Evolutionary conservation across 2,113 vertebrate species (phyloP).

Genomic region (Xenus cinereus): DNA sequence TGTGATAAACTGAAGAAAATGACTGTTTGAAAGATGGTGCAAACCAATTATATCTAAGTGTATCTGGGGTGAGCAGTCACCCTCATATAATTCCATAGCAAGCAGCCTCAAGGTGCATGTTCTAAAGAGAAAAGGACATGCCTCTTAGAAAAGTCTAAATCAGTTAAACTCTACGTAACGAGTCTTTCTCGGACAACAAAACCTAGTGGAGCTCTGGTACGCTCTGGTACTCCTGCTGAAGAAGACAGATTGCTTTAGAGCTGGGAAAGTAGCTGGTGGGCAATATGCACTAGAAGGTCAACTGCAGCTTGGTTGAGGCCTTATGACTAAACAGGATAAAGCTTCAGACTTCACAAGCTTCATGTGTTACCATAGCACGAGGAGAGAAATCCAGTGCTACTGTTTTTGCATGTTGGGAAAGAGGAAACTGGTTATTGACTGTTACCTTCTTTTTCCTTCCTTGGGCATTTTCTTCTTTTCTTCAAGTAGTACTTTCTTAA

Average conservation of each 20-base stretch:
- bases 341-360: not conserved
- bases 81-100: not conserved
- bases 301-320: not conserved
- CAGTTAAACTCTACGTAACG: not conserved
- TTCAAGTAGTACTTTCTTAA: not conserved
- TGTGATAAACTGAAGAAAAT: not conserved
- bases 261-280: not conserved
- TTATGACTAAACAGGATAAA: not conserved
- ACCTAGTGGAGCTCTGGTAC: not conserved
- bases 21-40: not conserved
- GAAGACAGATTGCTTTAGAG: not conserved
- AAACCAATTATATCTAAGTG: not conserved
- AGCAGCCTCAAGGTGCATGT: not conserved
- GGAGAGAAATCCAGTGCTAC: not conserved
- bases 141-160: not conserved
- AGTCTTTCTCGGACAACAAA: not conserved
- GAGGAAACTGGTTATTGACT: not conserved
- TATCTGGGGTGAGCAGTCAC: not conserved
- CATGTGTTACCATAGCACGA: not conserved
- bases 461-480: not conserved
- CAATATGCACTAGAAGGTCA: not conserved
- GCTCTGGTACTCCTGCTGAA: not conserved
- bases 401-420: not conserved
- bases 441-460: not conserved
- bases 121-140: not conserved